Evolutionary conservation across 2,113 vertebrate genomes (phyloP).

Genomic region (Gymnobelideus leadbeateri): DNA sequence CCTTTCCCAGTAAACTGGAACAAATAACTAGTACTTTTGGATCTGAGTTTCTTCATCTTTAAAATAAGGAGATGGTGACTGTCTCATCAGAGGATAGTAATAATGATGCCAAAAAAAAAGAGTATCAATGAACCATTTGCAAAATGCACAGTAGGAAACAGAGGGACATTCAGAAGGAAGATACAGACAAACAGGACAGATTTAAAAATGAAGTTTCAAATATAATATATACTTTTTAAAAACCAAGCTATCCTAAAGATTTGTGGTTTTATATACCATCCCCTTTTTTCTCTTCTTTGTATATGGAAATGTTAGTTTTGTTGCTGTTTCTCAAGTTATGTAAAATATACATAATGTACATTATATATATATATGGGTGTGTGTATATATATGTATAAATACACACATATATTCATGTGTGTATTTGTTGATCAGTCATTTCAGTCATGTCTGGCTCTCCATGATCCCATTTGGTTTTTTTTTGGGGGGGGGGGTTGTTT

Average conservation of each 20-base stretch:
- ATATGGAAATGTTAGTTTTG: neutral
- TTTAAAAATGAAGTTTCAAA: neutral
- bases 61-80: neutral
- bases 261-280: neutral
- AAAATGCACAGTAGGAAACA: neutral
- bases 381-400: too few species aligned
- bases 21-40: neutral
- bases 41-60: neutral
- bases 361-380: neutral
- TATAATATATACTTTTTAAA: neutral
- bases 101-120: neutral
- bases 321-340: neutral
- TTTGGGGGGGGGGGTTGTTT: too few species aligned
- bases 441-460: neutral
- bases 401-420: too few species aligned
- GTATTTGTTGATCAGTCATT: neutral
- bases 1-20: neutral
- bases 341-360: neutral
- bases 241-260: neutral
- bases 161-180: neutral
- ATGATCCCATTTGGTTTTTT: neutral
- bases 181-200: neutral
- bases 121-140: neutral
- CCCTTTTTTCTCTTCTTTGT: neutral
- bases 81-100: neutral